Base-by-base conservation (phyloP, 2,113 vertebrate genomes). In the Amphiprion percula region DNA sequence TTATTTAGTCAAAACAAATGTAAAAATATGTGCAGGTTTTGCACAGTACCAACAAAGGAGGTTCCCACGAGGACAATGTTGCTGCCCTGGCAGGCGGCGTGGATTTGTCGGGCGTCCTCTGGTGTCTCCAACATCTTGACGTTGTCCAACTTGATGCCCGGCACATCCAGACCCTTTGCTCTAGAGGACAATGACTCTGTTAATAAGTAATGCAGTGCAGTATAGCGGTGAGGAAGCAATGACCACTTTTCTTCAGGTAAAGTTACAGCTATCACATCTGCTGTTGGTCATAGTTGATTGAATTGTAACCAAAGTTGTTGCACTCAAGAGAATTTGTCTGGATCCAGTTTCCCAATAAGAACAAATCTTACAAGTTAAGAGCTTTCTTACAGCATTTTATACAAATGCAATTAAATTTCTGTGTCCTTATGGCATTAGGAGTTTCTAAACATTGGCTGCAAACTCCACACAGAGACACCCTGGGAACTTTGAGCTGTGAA, bases 41-140 rank as follows among this genome's bases (percentile, higher is more conserved):
- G 41, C 41, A 77, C 77, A 50, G 23, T 95, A 97, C 96, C 96
- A 82, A 96, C 44, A 86, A 97, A 97, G 1, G 96, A 97, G 21
- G 95, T 94, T 86, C 96, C 96, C 47, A 97, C 24, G 0, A 97
- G 68, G 91, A 95, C 95, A 3, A 95, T 82, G 0, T 89, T 88
- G 78, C 44, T 89, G 58, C 93, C 93, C 1, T 85, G 49, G 30
- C 95, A 92, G 83, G 90, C 69, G 8, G 92, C 49, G 53, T 95
- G 88, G 86, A 97, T 94, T 75, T 91, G 91, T 2, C 75, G 87
- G 1, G 96, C 95, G 4, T 96, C 95, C 44, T 96, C 95, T 0
- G 95, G 95, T 0, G 91, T 96, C 68, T 95, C 94, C 82, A 97
- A 60, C 30, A 78, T 47, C 61, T 78, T 92, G 14, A 96, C 84